Conservation (phyloP, 64 coral and sea anemone species). For the Acropora tenuis region DNA sequence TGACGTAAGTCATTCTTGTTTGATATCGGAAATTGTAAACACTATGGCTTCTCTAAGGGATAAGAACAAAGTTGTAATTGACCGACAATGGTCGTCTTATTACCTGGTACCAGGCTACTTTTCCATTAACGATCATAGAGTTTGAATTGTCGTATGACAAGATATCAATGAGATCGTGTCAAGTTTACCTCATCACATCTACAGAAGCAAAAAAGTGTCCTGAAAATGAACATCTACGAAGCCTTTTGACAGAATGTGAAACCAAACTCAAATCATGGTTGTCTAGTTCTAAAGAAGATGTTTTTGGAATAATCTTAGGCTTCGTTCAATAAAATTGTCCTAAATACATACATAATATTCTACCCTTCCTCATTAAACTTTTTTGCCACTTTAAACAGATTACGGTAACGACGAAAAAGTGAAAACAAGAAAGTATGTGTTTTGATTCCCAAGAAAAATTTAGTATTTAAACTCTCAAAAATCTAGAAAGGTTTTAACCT, state of each 20-base stretch:
- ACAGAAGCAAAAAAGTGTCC: background rate
- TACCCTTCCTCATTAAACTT: too few relatives aligned
- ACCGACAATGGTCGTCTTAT: slow-evolving; percentile 66
- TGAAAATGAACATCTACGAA: slow-evolving; percentile 7
- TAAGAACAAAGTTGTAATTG: background rate
- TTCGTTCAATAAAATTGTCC: too few relatives aligned
- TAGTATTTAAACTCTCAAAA: too few relatives aligned
- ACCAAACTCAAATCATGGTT: slow-evolving; percentile 32
- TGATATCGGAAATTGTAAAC: background rate
- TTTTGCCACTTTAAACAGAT: too few relatives aligned
- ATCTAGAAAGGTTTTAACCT: too few relatives aligned
- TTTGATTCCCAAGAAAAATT: too few relatives aligned
- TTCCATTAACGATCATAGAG: slow-evolving; percentile 63
- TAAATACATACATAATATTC: too few relatives aligned
- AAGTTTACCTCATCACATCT: slow-evolving; percentile 55
- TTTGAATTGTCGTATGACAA: slow-evolving; percentile 70
- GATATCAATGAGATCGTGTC: slow-evolving; percentile 60
- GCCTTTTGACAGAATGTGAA: slow-evolving; percentile 15
- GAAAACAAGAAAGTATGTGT: too few relatives aligned
- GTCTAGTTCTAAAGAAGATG: background rate
- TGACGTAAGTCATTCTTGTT: background rate
- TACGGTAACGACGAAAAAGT: too few relatives aligned
- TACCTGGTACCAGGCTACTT: slow-evolving; percentile 78
- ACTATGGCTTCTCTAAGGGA: too few relatives aligned
- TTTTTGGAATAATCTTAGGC: slow-evolving; percentile 15